A percentile compares a stretch with the other conserved stretches of the same genome.
These are phyloP conservation scores for Equus quagga DNA, from an alignment of 2,113 vertebrate genomes.

Conservation along the genomic window DNA sequence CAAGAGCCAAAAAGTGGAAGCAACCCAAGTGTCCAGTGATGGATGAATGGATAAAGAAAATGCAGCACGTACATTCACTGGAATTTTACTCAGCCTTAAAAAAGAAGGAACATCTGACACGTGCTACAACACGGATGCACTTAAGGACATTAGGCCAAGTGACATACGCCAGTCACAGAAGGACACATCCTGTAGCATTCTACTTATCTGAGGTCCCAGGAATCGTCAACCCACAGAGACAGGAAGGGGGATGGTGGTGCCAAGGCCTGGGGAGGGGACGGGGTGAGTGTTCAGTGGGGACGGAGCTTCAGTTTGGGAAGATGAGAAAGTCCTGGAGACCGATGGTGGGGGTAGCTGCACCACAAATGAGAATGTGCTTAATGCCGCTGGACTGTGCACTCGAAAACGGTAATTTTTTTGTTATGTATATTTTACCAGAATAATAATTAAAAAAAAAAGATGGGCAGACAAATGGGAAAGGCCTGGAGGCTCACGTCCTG, in stretches of 20 bases:
- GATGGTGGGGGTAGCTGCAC: background rate
- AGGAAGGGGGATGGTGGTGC: background rate
- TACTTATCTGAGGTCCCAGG: background rate
- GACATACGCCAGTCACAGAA: background rate
- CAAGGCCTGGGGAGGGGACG: background rate
- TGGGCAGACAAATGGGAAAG: background rate
- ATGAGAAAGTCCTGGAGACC: background rate
- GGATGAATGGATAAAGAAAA: background rate
- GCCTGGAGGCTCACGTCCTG: background rate
- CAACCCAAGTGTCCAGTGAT: background rate
- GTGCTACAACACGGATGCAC: background rate
- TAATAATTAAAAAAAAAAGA: background rate
- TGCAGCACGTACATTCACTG: fast-evolving
- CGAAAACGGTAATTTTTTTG: background rate
- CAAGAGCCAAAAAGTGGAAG: background rate
- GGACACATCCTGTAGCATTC: too few relatives aligned
- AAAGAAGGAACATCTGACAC: too few relatives aligned
- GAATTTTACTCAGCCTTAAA: background rate
- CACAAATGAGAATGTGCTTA: background rate
- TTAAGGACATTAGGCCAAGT: background rate
- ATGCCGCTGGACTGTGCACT: background rate
- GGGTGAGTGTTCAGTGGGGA: background rate
- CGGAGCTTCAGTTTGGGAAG: background rate
- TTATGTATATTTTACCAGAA: background rate
- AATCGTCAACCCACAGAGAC: background rate